A percentile compares a stretch with the other conserved stretches of the same genome.
phyloP scores from a whole-genome alignment of 2,797 vertebrate species.

The Epinephelus malabaricus region DNA sequence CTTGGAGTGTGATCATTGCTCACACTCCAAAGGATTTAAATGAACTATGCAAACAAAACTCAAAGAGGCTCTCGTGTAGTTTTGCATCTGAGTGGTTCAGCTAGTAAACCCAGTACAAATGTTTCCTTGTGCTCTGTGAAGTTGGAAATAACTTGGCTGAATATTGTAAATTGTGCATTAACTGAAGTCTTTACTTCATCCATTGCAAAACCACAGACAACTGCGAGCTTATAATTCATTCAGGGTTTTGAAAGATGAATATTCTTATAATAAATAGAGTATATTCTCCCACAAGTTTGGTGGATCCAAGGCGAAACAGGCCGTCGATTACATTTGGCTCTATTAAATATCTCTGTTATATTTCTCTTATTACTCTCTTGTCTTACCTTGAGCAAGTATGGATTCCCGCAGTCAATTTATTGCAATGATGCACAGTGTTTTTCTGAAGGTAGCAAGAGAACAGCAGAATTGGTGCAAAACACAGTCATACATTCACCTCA shows the following conservation, averaged over 20 bases:
- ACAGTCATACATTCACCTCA: conserved; percentile 31
- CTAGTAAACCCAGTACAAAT: conserved; percentile 1
- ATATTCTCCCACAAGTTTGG: too few species aligned
- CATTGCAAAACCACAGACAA: conserved; percentile 7
- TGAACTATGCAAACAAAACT: conserved; percentile 28
- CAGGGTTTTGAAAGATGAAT: conserved; percentile 6
- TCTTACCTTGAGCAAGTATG: conserved; percentile 16
- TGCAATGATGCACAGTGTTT: not conserved
- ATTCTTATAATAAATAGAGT: too few species aligned
- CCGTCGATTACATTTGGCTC: not conserved
- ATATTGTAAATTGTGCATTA: conserved; percentile 5
- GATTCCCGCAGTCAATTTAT: conserved; percentile 1
- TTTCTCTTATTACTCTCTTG: not conserved
- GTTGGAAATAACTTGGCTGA: not conserved
- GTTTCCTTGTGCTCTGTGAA: conserved; percentile 4
- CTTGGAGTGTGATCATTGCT: not conserved
- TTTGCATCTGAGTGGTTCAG: conserved; percentile 30
- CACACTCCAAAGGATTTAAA: conserved; percentile 3
- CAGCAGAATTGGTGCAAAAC: conserved; percentile 19
- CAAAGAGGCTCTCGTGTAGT: conserved; percentile 7
- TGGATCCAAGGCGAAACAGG: not conserved
- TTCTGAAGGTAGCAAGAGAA: conserved; percentile 17
- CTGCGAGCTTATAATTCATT: conserved; percentile 22
- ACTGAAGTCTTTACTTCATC: conserved; percentile 7
- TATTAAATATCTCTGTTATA: not conserved